phyloP scores from a whole-genome alignment of 2,888 invertebrate genomes.

The Amphiduros pacificus region DNA sequence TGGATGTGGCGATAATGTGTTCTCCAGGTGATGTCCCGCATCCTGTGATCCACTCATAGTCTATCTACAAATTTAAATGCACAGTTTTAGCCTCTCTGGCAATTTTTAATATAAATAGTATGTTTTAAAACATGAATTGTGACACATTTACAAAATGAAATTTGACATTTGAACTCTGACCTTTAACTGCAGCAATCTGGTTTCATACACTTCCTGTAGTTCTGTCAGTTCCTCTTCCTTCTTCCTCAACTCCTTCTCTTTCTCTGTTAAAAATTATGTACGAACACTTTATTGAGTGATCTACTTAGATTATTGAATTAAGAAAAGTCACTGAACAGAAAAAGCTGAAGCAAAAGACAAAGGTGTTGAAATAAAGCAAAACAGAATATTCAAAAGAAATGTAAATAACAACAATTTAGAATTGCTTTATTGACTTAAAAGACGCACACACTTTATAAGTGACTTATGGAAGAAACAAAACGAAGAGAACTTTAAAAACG shows the following conservation, averaged over 20 bases:
- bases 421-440: no score
- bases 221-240: slow-evolving; percentile 29
- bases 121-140: background rate
- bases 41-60: slow-evolving; percentile 30
- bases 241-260: slow-evolving; percentile 27
- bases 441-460: no score
- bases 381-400: no score
- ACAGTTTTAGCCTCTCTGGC: background rate
- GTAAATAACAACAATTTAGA: no score
- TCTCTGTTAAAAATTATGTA: no score
- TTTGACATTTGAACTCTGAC: slow-evolving; percentile 8
- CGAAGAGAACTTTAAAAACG: no score
- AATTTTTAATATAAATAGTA: background rate
- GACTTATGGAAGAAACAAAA: no score
- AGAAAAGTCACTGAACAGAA: no score
- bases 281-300: no score
- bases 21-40: slow-evolving; percentile 26
- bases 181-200: slow-evolving; percentile 28
- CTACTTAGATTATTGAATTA: no score
- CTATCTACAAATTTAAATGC: slow-evolving; percentile 21
- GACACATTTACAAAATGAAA: background rate
- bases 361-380: no score
- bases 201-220: slow-evolving; percentile 32
- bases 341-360: no score
- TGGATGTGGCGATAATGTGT: slow-evolving; percentile 22